Evolutionary conservation across 2,888 invertebrate genomes (phyloP), one percentile per base, ranked within the genome.

Genomic region (Adelognathus sp.): DNA sequence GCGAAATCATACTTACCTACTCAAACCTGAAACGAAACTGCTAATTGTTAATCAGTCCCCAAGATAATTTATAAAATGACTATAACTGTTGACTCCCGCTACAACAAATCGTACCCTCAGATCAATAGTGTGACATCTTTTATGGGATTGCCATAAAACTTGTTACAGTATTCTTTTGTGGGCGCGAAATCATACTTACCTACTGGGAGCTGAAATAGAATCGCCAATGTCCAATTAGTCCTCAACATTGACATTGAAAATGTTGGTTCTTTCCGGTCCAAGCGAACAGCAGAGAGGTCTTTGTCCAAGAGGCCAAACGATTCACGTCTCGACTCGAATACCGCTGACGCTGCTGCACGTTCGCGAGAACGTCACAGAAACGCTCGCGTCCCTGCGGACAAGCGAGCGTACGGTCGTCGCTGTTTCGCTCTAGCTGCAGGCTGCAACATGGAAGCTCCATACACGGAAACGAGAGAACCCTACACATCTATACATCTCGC

Each of bases 191-290:
- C n/a, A n/a, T n/a, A n/a, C n/a, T n/a, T n/a, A n/a, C n/a, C n/a
- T n/a, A n/a, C n/a, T n/a, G n/a, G n/a, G n/a, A n/a, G n/a, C n/a
- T n/a, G 16, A 27, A 44, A 61, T 16, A 44, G 18, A 29, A 44
- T 44, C 29, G 14, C 14, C 44, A 63, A 31, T 16, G 29, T 63
- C 29, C 18, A 16, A 29, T 29, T 4, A 21, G 31, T 21, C 6
- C 29, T 16, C 18, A n/a, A n/a, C 27, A 29, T 44, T 18, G 46
- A 63, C 63, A 31, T 46, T 46, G 63, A 63, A 44, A 18, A 31
- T 63, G 31, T 46, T 2, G 2, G n/a, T 46, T 5, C 21, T 7
- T 29, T 36, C 18, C 36, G 36, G 11, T n/a, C 36, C 11, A n/a
- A 36, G 33, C 36, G 18, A 21, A 24, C 18, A 36, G 36, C 11